A percentile compares a stretch with the other conserved stretches of the same genome.
phyloP scores from a whole-genome alignment of 2,113 vertebrate genomes.

The Bubalus kerabau region DNA sequence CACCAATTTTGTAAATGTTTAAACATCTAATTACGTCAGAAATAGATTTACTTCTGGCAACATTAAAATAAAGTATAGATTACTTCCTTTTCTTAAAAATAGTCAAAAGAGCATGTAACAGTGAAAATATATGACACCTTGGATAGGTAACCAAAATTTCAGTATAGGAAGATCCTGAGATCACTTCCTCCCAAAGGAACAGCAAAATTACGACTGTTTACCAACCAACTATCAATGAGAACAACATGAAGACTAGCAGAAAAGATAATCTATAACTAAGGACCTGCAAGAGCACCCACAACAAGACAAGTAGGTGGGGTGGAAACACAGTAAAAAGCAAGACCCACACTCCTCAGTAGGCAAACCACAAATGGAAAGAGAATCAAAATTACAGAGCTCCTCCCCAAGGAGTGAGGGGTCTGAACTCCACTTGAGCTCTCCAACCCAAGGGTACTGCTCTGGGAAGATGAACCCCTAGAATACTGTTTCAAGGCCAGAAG shows the following conservation, averaged over 20 bases:
- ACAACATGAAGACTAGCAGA: neutral
- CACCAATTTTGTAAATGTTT: neutral
- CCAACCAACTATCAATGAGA: neutral
- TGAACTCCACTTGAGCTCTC: neutral
- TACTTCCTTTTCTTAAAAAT: neutral
- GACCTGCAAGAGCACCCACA: neutral
- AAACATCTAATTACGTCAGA: neutral
- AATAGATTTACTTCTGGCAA: neutral
- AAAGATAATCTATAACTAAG: neutral
- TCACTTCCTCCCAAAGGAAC: neutral
- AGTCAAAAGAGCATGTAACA: neutral
- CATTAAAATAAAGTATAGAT: neutral
- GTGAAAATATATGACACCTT: neutral
- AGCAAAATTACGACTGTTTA: neutral
- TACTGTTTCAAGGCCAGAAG: neutral
- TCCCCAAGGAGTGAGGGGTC: neutral
- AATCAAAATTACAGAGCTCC: neutral
- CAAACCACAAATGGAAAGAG: neutral
- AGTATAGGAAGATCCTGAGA: neutral
- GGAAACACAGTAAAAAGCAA: neutral
- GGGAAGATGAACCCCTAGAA: neutral
- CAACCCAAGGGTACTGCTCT: neutral
- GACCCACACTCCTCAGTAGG: rapidly evolving
- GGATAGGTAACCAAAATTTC: neutral
- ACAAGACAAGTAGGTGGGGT: neutral